Evolutionary conservation across 2,113 vertebrate species (phyloP).

Genomic region (Parotia lawesii): DNA sequence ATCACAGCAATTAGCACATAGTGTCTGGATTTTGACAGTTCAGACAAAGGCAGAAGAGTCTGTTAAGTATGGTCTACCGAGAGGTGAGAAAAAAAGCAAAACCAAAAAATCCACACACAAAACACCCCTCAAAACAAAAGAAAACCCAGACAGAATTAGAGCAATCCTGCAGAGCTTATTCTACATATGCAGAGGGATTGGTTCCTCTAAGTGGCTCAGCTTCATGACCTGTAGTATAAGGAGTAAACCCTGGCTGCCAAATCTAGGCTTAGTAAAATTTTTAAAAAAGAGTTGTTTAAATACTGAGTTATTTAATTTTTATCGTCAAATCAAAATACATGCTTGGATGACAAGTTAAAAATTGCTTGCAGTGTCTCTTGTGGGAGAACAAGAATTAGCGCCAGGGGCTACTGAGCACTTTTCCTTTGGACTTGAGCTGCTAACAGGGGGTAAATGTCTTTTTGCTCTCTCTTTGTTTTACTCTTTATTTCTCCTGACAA

Average conservation of each 20-base stretch:
- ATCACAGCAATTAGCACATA: constrained; percentile 36
- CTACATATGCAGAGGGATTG: neutral
- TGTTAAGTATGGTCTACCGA: neutral
- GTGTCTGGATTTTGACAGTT: neutral
- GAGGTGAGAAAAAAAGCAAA: neutral
- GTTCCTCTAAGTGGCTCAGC: neutral
- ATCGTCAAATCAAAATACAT: neutral
- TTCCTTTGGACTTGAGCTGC: neutral
- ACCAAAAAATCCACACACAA: neutral
- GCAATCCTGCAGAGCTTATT: neutral
- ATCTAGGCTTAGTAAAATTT: neutral
- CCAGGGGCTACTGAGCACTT: neutral
- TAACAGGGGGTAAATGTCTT: neutral
- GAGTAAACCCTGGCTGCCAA: neutral
- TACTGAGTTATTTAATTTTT: neutral
- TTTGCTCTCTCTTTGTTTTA: neutral
- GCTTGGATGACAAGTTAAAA: neutral
- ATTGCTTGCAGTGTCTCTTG: neutral
- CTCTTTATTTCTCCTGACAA: neutral
- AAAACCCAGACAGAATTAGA: neutral
- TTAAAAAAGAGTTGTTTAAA: neutral
- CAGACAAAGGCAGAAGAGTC: neutral
- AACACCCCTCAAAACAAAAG: neutral
- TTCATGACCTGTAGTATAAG: neutral
- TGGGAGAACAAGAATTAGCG: neutral